Evolutionary conservation across 2,113 vertebrate genomes (phyloP).

Genomic region (Bungarus multicinctus): DNA sequence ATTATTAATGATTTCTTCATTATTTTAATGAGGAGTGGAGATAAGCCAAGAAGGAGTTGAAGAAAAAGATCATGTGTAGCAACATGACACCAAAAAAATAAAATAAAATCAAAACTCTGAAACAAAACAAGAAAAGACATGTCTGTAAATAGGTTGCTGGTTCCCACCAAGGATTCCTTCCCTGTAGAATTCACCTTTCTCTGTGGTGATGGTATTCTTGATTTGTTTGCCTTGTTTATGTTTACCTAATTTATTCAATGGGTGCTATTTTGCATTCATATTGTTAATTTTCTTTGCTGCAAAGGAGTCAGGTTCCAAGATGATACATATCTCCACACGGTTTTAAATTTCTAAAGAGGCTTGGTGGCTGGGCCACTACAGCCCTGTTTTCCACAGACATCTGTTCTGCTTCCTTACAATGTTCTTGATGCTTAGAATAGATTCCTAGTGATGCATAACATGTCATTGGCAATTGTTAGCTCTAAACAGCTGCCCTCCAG

Average conservation of each 20-base stretch:
- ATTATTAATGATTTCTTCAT: not conserved
- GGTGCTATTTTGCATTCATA: constrained; percentile 67
- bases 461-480: constrained; percentile 58
- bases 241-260: constrained; percentile 74
- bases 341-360: constrained; percentile 59
- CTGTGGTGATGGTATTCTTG: not conserved
- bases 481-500: constrained; percentile 66
- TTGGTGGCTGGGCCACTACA: constrained; percentile 68
- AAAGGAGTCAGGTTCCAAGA: constrained; percentile 68
- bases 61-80: not conserved
- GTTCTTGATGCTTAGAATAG: constrained; percentile 69
- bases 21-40: constrained; percentile 1
- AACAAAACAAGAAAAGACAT: constrained; percentile 13
- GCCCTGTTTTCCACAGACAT: constrained; percentile 8
- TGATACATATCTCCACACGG: constrained; percentile 65
- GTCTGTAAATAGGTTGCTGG: constrained; percentile 66
- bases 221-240: constrained; percentile 41
- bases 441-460: constrained; percentile 71
- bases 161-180: constrained; percentile 50
- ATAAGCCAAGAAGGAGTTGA: not conserved
- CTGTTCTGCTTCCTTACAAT: constrained; percentile 54
- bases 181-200: constrained; percentile 40
- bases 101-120: not conserved
- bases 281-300: constrained; percentile 58
- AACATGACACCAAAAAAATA: constrained; percentile 17